Evolutionary conservation across 2,113 vertebrate species (phyloP), one percentile per base, ranked within the genome.

Genomic region (Progne subis): DNA sequence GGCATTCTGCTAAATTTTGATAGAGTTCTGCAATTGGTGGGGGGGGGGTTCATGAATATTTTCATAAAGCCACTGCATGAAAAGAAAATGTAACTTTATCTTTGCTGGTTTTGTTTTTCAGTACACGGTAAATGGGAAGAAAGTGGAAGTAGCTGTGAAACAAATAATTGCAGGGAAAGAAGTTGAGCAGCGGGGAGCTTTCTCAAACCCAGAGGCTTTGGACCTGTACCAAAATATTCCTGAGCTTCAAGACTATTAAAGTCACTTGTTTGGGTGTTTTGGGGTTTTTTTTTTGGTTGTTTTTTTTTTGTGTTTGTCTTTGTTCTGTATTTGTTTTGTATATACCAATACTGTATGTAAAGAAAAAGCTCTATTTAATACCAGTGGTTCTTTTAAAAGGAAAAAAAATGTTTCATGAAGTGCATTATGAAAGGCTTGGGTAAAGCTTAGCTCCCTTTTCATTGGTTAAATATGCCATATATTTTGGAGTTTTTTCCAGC

Each of bases 121-220:
- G 99, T 99, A 99, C 77, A 99, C 99, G 2, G 98, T 99, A 96
- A 99, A 98, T 8, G 99, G 99, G 18, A 99, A 99, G 96, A 99
- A 99, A 87, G 99, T 99, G 87, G 99, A 99, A 95, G 99, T 99
- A 89, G 99, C 99, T 0, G 99, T 99, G 94, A 99, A 99, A 82
- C 99, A 99, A 96, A 95, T 99, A 89, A 97, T 99, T 24, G 99
- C 99, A 0, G 99, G 99, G 16, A 98, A 98, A 70, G 97, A 98
- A 18, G 99, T 99, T 68, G 96, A 97, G 15, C 98, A 99, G 52
- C 98, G 98, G 3, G 98, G 99, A 20, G 98, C 98, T 9, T 99
- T 99, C 97, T 99, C 98, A 70, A 99, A 99, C 96, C 99, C 99
- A 0, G 98, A 98, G 74, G 97, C 99, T 29, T 97, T 99, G 97